A percentile compares a stretch with the other conserved stretches of the same genome.
Conservation (phyloP, 2,888 invertebrate species). For the Diloba caeruleocephala region DNA sequence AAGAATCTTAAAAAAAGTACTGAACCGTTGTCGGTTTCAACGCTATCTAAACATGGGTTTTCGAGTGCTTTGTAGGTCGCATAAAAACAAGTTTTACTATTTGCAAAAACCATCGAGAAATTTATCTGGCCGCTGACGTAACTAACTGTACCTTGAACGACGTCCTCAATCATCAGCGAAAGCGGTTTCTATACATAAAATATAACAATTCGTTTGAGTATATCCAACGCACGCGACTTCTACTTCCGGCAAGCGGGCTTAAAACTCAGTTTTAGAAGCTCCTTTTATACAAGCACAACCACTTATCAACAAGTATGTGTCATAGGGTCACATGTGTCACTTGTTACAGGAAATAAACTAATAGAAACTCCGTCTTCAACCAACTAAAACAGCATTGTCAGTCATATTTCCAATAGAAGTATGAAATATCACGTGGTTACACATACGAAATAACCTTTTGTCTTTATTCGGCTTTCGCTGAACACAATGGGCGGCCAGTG, state of each 20-base stretch:
- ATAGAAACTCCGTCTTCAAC: constrained; percentile 5
- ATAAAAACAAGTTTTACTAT: constrained; percentile 67
- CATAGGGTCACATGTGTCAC: constrained; percentile 28
- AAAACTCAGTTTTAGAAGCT: too few species aligned
- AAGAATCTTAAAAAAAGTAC: constrained; percentile 27
- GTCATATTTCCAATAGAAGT: constrained; percentile 15
- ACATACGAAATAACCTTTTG: constrained; percentile 65
- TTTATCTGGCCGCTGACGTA: constrained; percentile 66
- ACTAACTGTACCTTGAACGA: constrained; percentile 68
- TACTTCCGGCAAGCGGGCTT: constrained; percentile 25
- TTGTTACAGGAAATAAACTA: constrained; percentile 19
- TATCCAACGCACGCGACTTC: constrained; percentile 14
- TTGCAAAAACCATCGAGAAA: constrained; percentile 66
- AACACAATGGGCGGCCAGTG: constrained; percentile 75
- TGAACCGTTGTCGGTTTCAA: constrained; percentile 41
- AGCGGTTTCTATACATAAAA: constrained; percentile 63
- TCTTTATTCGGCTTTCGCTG: constrained; percentile 80
- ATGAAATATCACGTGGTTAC: constrained; percentile 33
- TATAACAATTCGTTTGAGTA: constrained; percentile 36
- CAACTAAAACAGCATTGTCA: constrained; percentile 1
- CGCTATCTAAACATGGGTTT: constrained; percentile 55
- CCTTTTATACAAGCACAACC: constrained; percentile 6
- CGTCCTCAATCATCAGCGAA: constrained; percentile 70
- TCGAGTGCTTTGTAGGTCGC: constrained; percentile 60
- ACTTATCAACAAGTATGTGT: constrained; percentile 26